Conservation (phyloP, 2,888 invertebrate species). For the Malachius bipustulatus region DNA sequence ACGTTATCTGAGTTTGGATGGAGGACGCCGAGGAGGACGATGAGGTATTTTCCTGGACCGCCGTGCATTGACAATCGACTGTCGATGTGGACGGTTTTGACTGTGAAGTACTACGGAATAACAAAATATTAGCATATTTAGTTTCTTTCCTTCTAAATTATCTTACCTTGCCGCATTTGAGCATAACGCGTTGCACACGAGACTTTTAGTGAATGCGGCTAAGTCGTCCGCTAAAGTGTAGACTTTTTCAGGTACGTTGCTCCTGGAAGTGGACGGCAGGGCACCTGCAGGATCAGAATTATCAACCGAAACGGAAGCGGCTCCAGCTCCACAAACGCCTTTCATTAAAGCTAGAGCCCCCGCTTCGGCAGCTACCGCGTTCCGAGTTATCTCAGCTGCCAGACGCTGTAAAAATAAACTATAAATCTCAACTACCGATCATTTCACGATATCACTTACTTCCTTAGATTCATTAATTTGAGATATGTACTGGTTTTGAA, state of each 20-base stretch:
- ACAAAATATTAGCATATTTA: too few relatives aligned
- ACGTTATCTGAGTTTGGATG: conserved; percentile 24
- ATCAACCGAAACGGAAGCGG: conserved; percentile 20
- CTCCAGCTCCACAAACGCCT: conserved; percentile 28
- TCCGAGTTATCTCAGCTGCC: conserved; percentile 56
- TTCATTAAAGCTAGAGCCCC: conserved; percentile 18
- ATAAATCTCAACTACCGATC: conserved; percentile 9
- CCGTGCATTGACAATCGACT: conserved; percentile 20
- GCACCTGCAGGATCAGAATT: conserved; percentile 19
- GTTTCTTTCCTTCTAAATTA: too few relatives aligned
- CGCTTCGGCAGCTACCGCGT: conserved; percentile 46
- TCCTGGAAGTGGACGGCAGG: conserved; percentile 22
- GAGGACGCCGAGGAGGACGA: conserved; percentile 22
- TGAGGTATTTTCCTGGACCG: conserved; percentile 16
- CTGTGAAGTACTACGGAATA: not conserved
- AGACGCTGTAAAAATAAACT: conserved; percentile 41
- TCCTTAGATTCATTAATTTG: conserved; percentile 81
- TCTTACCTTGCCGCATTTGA: too few relatives aligned
- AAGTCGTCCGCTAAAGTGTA: conserved; percentile 19
- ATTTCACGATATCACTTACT: conserved; percentile 33
- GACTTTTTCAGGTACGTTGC: conserved; percentile 23
- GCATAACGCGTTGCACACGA: too few relatives aligned
- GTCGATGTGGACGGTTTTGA: conserved; percentile 10
- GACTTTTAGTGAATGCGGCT: too few relatives aligned
- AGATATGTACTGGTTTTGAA: conserved; percentile 66